Conservation (phyloP, 2,113 vertebrate genomes). For the Rattus norvegicus region GRCr8 NC_086039.1:56343501-56344000, state of each 20-base stretch:
- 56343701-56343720: constrained; percentile 79
- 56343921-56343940: constrained; percentile 13
- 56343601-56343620: constrained; percentile 76
- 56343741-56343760: constrained; percentile 77
- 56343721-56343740: constrained; percentile 68
- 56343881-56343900: constrained; percentile 64
- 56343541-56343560: constrained; percentile 63
- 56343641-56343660: constrained; percentile 74
- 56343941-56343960: constrained; percentile 29
- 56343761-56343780: constrained; percentile 78
- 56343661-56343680: constrained; percentile 74
- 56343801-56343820: constrained; percentile 6
- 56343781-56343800: constrained; percentile 51
- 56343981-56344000: background rate
- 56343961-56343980: background rate
- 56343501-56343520: constrained; percentile 47
- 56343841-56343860: constrained; percentile 70
- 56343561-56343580: constrained; percentile 63
- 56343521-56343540: constrained; percentile 61
- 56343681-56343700: constrained; percentile 77
- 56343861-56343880: constrained; percentile 72
- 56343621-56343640: constrained; percentile 65
- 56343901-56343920: constrained; percentile 51
- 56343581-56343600: constrained; percentile 68
- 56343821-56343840: constrained; percentile 77